Base-by-base conservation (phyloP, 2,888 invertebrate species). In the Tachina fera region DNA sequence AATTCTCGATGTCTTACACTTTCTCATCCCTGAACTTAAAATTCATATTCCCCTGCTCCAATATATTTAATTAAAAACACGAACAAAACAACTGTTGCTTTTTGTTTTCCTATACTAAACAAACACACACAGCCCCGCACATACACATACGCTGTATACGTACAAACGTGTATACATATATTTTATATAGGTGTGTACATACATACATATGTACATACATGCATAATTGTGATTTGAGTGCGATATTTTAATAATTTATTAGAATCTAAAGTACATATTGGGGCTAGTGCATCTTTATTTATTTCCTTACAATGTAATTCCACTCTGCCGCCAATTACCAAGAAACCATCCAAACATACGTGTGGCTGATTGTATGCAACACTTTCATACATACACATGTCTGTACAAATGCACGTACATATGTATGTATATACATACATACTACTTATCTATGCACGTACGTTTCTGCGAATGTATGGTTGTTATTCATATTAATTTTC, bases 321-420 rank as follows among this genome's bases (percentile, higher is more conserved):
- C 41, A 53, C 43, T 82, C 56, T 83, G 60, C 83, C 83, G 77
- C 72, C 72, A 72, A 72, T 83, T 72, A 60, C 39, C 58, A 58
- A 3, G n/a, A 51, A 53, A 51, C n/a, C 6, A 31, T 31, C n/a
- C n/a, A 56, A 11, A 22, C 6, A 2, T 56, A 13, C 56, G 3
- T 31, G 4, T 4, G 4, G 3, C 2, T 31, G 31, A 31, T 31
- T 56, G 13, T 56, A 63, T 5, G 16, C 43, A 8, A 1, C 16
- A 31, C 41, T 8, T 14, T 1, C 6, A n/a, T 39, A 65, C 14
- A 47, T 65, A 22, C 22, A 22, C 47, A 65, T 22, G 13, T 65
- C 22, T 31, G 31, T 49, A 49, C 49, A 31, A 1, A 45, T 8
- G 10, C 45, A 9, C 13, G 31, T 67, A 45, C 5, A 14, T 47